Evolutionary conservation across 2,797 vertebrate species (phyloP).

Genomic region (Lagocephalus sceleratus): DNA sequence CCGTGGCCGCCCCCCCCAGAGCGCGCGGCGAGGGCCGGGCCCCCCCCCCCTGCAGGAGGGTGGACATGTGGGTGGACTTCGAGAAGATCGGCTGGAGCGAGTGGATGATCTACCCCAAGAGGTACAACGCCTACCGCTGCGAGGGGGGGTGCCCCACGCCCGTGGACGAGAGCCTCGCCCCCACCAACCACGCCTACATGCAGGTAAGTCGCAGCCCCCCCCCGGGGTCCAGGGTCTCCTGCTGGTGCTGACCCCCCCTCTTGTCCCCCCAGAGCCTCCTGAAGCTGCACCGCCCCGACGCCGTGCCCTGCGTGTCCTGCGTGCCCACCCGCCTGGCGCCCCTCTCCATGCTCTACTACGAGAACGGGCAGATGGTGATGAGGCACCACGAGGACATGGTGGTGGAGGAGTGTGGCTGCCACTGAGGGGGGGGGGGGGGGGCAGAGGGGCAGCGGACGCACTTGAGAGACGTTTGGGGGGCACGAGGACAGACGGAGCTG

Average conservation of each 20-base stretch:
- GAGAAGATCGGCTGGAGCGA: slow-evolving; percentile 82
- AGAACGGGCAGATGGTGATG: slow-evolving; percentile 77
- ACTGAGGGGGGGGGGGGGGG: too few species aligned
- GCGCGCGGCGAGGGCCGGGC: too few species aligned
- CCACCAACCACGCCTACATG: slow-evolving; percentile 90
- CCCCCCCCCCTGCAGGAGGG: slow-evolving; percentile 76
- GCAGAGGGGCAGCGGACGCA: too few species aligned
- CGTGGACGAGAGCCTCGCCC: slow-evolving; percentile 82
- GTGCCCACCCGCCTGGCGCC: slow-evolving; percentile 79
- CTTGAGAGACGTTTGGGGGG: slow-evolving; percentile 36
- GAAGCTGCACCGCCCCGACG: slow-evolving; percentile 79
- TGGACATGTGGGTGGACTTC: slow-evolving; percentile 88
- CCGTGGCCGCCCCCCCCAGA: neutral
- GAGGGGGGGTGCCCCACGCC: slow-evolving; percentile 84
- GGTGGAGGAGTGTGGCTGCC: slow-evolving; percentile 87
- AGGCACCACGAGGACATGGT: slow-evolving; percentile 86
- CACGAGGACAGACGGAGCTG: slow-evolving; percentile 6
- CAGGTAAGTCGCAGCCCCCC: slow-evolving; percentile 74
- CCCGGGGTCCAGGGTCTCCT: too few species aligned
- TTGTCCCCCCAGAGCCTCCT: slow-evolving; percentile 78
- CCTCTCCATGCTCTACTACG: slow-evolving; percentile 87
- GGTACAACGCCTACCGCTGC: slow-evolving; percentile 86
- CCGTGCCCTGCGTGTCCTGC: slow-evolving; percentile 80
- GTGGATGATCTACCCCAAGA: slow-evolving; percentile 85
- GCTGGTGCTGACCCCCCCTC: neutral